Evolutionary conservation across 2,797 vertebrate species (phyloP).

Genomic region (Morelia viridis): DNA sequence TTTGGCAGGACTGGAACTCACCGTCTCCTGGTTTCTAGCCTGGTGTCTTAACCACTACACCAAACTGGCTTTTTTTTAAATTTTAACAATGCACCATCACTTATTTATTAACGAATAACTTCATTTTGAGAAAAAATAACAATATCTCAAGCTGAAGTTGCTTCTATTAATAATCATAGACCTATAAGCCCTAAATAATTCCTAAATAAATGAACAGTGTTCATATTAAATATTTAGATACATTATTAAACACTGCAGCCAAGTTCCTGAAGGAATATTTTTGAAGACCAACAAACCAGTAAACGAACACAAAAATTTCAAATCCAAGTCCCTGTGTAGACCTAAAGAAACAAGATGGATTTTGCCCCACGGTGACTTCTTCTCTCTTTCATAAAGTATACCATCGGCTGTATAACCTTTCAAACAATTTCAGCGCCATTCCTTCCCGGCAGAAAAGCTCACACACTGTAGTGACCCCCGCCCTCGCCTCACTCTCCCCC

Average conservation of each 20-base stretch:
- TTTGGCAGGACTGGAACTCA: no score
- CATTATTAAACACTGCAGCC: constrained; percentile 36
- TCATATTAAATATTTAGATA: constrained; percentile 44
- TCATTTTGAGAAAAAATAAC: constrained; percentile 38
- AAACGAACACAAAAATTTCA: constrained; percentile 3
- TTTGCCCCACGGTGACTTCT: not conserved
- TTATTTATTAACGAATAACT: constrained; percentile 11
- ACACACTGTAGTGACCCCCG: not conserved
- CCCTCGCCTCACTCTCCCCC: no score
- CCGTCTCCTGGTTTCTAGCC: no score
- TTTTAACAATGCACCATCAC: constrained; percentile 35
- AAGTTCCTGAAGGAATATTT: constrained; percentile 36
- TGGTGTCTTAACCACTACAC: no score
- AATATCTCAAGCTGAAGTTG: constrained; percentile 37
- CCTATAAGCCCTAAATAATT: constrained; percentile 35
- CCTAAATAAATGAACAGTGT: constrained; percentile 17
- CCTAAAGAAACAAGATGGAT: constrained; percentile 19
- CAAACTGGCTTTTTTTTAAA: no score
- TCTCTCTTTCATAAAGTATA: not conserved
- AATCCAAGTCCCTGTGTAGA: constrained; percentile 15
- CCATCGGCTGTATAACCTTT: constrained; percentile 28
- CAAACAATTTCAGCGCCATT: not conserved
- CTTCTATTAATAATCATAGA: not conserved
- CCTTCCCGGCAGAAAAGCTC: not conserved
- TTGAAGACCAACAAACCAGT: constrained; percentile 30